These are phyloP conservation scores for Unio pictorum DNA, from an alignment of 2,888 invertebrate species.

Conservation along the genomic window DNA sequence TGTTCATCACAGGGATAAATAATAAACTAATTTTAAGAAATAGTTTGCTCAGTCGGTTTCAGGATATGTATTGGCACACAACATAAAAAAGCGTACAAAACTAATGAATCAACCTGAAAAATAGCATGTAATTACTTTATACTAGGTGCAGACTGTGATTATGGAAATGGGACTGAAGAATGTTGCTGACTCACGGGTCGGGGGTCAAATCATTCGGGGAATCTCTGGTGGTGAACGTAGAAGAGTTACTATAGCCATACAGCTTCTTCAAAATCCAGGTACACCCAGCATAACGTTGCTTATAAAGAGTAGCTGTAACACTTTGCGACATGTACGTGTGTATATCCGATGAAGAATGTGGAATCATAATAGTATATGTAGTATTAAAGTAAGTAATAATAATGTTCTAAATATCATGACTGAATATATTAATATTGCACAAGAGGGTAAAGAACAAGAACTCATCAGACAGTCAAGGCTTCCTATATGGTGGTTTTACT, in stretches of 20 bases:
- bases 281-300: conserved; percentile 1
- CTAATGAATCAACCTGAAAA: too few relatives aligned
- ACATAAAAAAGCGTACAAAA: too few relatives aligned
- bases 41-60: too few relatives aligned
- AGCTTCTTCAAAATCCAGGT: conserved; percentile 76
- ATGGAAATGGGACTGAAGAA: conserved; percentile 93
- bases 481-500: too few relatives aligned
- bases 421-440: too few relatives aligned
- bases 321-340: too few relatives aligned
- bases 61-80: too few relatives aligned
- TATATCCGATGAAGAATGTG: not conserved
- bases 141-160: conserved; percentile 73
- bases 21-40: too few relatives aligned
- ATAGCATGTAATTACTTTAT: conserved; percentile 1
- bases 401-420: not conserved
- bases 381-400: not conserved
- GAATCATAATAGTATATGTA: not conserved
- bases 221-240: conserved; percentile 91
- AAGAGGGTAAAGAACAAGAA: too few relatives aligned
- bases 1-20: too few relatives aligned
- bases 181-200: conserved; percentile 78
- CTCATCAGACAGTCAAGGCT: too few relatives aligned
- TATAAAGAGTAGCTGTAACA: too few relatives aligned
- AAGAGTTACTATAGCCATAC: conserved; percentile 90
- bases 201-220: conserved; percentile 81